Conservation (phyloP, 2,888 invertebrate genomes). For the Xylota segnis region DNA sequence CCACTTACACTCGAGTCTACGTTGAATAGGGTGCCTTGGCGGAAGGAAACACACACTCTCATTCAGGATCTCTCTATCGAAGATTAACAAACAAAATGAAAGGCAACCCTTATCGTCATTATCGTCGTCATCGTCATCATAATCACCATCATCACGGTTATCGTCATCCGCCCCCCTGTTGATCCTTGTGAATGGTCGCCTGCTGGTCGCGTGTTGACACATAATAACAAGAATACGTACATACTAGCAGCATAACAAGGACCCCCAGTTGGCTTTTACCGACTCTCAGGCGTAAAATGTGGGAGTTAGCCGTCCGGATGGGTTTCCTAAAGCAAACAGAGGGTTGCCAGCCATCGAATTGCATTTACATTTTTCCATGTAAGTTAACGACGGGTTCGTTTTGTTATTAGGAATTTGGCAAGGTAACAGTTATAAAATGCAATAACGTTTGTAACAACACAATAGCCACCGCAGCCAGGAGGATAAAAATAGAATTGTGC, state of each 20-base stretch:
- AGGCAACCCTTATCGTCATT: too few species aligned
- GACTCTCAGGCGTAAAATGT: slow-evolving; percentile 31
- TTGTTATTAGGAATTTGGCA: slow-evolving; percentile 62
- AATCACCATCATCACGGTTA: neutral
- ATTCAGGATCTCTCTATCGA: slow-evolving; percentile 31
- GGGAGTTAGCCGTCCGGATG: slow-evolving; percentile 21
- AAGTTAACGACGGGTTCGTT: slow-evolving; percentile 48
- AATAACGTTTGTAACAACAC: slow-evolving; percentile 61
- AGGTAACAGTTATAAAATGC: slow-evolving; percentile 60
- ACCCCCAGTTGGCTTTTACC: slow-evolving; percentile 43
- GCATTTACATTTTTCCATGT: slow-evolving; percentile 55
- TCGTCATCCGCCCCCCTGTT: slow-evolving; percentile 27
- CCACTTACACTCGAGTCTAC: slow-evolving; percentile 42
- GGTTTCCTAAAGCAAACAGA: neutral
- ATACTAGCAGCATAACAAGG: slow-evolving; percentile 35
- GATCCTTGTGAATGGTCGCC: slow-evolving; percentile 41
- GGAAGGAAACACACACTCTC: neutral
- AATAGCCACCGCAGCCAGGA: slow-evolving; percentile 47
- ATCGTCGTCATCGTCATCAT: too few species aligned
- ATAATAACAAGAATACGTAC: slow-evolving; percentile 59
- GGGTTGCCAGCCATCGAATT: slow-evolving; percentile 19
- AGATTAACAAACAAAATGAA: slow-evolving; percentile 62
- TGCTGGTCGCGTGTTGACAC: slow-evolving; percentile 69
- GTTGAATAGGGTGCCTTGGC: slow-evolving; percentile 2
- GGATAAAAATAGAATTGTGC: slow-evolving; percentile 42